Evolutionary conservation across 2,888 invertebrate genomes (phyloP).

Genomic region (Heteropelma amictum): DNA sequence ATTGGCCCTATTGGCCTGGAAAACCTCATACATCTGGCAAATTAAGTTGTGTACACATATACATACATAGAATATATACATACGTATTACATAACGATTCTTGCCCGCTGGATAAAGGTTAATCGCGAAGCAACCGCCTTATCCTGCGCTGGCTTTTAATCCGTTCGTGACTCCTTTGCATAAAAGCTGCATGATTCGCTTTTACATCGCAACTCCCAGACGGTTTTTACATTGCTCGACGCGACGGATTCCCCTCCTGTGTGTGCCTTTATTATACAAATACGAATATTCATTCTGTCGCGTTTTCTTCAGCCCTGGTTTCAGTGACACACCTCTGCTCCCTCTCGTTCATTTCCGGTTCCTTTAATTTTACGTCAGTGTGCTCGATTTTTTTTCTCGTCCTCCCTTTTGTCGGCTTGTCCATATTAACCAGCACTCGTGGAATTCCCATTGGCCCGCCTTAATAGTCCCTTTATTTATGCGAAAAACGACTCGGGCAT

Average conservation of each 20-base stretch:
- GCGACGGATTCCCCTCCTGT: conserved; percentile 4
- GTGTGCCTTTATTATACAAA: conserved; percentile 40
- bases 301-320: conserved; percentile 10
- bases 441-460: conserved; percentile 31
- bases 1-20: neutral
- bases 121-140: conserved; percentile 66
- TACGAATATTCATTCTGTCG: conserved; percentile 35
- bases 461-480: conserved; percentile 38
- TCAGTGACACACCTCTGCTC: neutral
- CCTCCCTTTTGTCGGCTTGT: neutral
- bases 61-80: neutral
- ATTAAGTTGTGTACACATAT: neutral
- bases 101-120: conserved; percentile 60
- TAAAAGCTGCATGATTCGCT: conserved; percentile 59
- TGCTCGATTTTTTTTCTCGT: neutral
- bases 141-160: conserved; percentile 70
- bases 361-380: neutral
- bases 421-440: neutral
- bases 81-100: conserved; percentile 24
- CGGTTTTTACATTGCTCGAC: conserved; percentile 32
- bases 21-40: neutral
- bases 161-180: conserved; percentile 69
- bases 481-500: conserved; percentile 19
- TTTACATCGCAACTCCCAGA: conserved; percentile 23
- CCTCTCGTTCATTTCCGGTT: conserved; percentile 18